Percentiles rank a stretch among this genome's conserved stretches.
phyloP scores from a whole-genome alignment of 37 sponge, comb jelly and placozoan species.

The Chondrosia reniformis region DNA sequence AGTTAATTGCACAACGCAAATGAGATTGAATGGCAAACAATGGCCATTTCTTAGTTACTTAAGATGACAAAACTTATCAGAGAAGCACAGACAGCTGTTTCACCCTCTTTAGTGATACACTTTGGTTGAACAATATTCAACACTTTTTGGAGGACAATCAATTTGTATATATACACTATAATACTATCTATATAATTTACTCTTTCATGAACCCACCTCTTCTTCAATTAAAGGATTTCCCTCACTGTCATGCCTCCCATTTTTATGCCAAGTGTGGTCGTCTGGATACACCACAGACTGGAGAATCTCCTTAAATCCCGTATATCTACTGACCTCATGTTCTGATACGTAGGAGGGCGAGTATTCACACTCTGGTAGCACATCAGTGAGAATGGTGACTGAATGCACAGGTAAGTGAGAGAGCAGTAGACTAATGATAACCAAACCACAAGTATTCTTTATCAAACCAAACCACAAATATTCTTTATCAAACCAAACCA shows the following conservation, averaged over 20 bases:
- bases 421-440: not conserved
- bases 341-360: not conserved
- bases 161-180: not conserved
- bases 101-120: too few species aligned
- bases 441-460: not conserved
- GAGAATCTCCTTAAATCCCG: conserved; percentile 14
- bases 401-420: not conserved
- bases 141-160: too few species aligned
- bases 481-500: too few species aligned
- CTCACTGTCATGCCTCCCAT: conserved; percentile 1
- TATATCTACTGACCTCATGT: conserved; percentile 1
- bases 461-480: not conserved
- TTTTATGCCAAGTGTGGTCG: conserved; percentile 17
- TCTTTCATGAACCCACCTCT: not conserved
- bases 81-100: too few species aligned
- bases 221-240: conserved; percentile 15
- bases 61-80: too few species aligned
- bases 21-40: too few species aligned
- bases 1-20: too few species aligned
- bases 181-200: not conserved
- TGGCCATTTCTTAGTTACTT: too few species aligned
- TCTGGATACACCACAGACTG: not conserved
- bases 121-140: too few species aligned
- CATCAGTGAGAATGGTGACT: not conserved
- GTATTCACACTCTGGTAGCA: not conserved